Conservation (phyloP, 2,797 vertebrate species). For the Alcedo atthis region DNA sequence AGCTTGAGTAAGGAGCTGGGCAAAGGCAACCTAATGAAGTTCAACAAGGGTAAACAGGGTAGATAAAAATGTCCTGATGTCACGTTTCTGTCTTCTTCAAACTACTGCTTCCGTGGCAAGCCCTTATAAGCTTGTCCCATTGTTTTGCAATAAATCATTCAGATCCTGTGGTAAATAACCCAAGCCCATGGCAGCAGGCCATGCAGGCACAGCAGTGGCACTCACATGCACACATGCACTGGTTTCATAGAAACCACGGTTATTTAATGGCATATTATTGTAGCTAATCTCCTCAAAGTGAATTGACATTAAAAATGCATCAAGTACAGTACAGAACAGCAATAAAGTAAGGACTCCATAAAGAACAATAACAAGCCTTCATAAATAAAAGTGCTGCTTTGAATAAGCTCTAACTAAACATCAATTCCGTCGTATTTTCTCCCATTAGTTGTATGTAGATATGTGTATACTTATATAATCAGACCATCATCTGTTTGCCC, state of each 20-base stretch:
- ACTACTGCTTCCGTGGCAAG: background rate
- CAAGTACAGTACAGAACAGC: background rate
- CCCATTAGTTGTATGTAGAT: too few relatives aligned
- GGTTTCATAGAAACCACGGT: background rate
- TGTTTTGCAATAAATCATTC: background rate
- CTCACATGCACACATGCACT: too few relatives aligned
- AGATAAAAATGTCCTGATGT: background rate
- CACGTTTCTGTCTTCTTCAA: background rate
- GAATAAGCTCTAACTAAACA: background rate
- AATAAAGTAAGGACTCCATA: background rate
- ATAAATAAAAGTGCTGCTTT: background rate
- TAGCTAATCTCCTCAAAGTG: background rate
- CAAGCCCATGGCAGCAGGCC: background rate
- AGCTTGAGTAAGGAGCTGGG: too few relatives aligned
- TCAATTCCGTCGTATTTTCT: background rate
- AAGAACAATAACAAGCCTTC: background rate
- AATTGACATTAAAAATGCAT: slow-evolving; percentile 29
- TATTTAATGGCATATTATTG: background rate
- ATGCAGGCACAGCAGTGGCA: background rate
- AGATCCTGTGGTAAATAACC: background rate
- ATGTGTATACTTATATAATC: background rate
- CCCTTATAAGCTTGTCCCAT: background rate
- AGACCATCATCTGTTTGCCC: background rate
- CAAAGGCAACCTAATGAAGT: too few relatives aligned
- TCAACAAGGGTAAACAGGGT: background rate